Conservation (phyloP, 2,113 vertebrate genomes). For the Motacilla tschutschensis region DNA sequence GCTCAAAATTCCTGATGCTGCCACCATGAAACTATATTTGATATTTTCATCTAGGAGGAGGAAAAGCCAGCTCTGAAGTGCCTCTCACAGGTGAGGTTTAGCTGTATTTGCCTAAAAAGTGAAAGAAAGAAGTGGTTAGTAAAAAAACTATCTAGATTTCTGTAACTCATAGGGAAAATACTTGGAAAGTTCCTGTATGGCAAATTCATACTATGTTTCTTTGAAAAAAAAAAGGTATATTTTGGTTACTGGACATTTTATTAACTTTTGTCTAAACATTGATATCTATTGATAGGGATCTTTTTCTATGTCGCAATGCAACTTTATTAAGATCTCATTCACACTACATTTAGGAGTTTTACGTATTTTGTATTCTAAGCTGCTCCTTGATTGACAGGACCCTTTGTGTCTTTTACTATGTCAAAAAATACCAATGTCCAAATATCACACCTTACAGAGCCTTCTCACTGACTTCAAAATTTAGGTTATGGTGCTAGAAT, state of each 20-base stretch:
- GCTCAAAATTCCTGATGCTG: not conserved
- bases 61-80: not conserved
- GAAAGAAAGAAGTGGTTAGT: not conserved
- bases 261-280: not conserved
- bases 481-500: not conserved
- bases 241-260: not conserved
- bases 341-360: not conserved
- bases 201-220: not conserved
- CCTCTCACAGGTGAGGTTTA: not conserved
- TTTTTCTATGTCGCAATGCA: not conserved
- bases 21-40: not conserved
- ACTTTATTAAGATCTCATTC: not conserved
- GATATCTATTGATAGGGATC: not conserved
- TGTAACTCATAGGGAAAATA: not conserved
- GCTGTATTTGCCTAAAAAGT: not conserved
- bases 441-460: not conserved
- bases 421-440: not conserved
- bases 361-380: not conserved
- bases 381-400: not conserved
- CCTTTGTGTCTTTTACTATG: not conserved
- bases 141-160: not conserved
- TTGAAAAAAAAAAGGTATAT: not conserved
- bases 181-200: not conserved
- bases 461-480: not conserved
- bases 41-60: not conserved